Base-by-base conservation (phyloP, 2,888 invertebrate species). In the Scotopteryx bipunctaria region DNA sequence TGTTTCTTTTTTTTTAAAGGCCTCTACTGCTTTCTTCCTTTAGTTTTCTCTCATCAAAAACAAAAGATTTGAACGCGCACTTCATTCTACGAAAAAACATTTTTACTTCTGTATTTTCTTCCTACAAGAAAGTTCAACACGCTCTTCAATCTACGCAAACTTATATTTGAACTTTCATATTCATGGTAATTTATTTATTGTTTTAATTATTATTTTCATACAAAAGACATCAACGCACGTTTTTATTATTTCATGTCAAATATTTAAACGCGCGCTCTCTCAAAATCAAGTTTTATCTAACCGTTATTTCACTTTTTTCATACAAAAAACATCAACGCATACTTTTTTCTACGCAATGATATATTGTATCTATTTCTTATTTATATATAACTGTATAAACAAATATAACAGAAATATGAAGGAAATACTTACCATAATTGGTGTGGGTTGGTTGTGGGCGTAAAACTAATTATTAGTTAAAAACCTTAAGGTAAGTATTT, bases 251-350 rank as follows among this genome's bases (percentile, higher is more conserved):
- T n/a, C n/a, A n/a, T n/a, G n/a, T n/a, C n/a, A 32, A 38, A 48
- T 19, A 48, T 11, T 9, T 49, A 16, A 48, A 49, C 36, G 42
- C 32, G 38, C 32, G 4, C 8, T 8, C 31, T 5, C n/a, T 15
- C 5, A 35, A 2, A 4, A 16, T 13, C 17, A 23, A 8, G n/a
- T 25, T 5, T n/a, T 14, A 31, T 14, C 11, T 11, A 11, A 27
- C 3, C 9, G 9, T 8, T 8, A 11, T 8, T 37, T 3, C 9
- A 17, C 11, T 37, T 21, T 31, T 29, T 23, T 25, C 32, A n/a
- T 32, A 32, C 25, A 37, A 37, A 37, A 43, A 13, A 43, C 38
- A 32, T 32, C 16, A 38, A 42, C 48, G 42, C 35, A 29, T 8
- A 11, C 29, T 5, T 29, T 19, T 14, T 11, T 14, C 2, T 15